These are phyloP conservation scores for Sebastes minor DNA, from an alignment of 2,797 vertebrate genomes.

Conservation along the genomic window DNA sequence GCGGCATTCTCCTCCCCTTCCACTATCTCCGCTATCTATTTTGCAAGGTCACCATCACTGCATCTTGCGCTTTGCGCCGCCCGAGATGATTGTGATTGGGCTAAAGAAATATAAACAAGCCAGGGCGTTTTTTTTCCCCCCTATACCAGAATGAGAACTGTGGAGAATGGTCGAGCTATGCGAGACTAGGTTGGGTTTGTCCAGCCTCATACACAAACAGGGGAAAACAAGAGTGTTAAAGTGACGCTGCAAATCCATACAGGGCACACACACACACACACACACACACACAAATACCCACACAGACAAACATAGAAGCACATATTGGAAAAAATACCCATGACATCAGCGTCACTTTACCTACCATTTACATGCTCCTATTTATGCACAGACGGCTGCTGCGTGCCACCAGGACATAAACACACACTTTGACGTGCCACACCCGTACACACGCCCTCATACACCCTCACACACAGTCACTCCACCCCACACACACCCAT, in stretches of 20 bases:
- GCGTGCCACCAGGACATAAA: slow-evolving; percentile 59
- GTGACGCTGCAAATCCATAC: slow-evolving; percentile 43
- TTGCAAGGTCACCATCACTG: too few species aligned
- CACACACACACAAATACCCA: slow-evolving; percentile 17
- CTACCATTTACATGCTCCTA: slow-evolving; percentile 63
- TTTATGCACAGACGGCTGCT: slow-evolving; percentile 67
- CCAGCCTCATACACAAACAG: background rate
- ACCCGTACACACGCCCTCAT: slow-evolving; percentile 46
- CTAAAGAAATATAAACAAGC: too few species aligned
- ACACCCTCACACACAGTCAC: slow-evolving; percentile 33
- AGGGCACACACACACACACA: background rate
- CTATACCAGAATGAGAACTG: background rate
- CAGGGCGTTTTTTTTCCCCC: background rate
- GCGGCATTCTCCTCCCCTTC: too few species aligned
- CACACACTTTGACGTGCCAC: slow-evolving; percentile 58
- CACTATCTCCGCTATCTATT: too few species aligned
- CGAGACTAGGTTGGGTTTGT: background rate
- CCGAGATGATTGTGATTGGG: too few species aligned
- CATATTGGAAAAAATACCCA: slow-evolving; percentile 73
- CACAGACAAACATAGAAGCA: slow-evolving; percentile 31
- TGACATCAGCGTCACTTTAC: slow-evolving; percentile 79
- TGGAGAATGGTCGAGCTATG: background rate
- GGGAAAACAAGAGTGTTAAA: slow-evolving; percentile 32
- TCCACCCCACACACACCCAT: slow-evolving; percentile 55
- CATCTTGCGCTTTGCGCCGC: too few species aligned